Base-by-base conservation (phyloP, 1,140 invertebrate genomes). In the Drosophila truncata region DNA sequence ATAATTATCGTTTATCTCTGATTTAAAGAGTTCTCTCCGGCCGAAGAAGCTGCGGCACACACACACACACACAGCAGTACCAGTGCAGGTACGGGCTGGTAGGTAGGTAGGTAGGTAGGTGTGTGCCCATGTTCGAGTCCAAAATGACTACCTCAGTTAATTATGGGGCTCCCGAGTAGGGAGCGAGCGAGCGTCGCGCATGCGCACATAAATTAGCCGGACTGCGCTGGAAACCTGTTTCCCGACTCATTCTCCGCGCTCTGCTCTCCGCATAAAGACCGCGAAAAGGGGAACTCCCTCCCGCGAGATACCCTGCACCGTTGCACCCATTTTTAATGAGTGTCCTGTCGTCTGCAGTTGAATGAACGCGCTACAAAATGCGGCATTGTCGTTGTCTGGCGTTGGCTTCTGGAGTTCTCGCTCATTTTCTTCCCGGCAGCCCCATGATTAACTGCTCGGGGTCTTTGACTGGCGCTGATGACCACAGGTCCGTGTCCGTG, bases 1-100 rank as follows among this genome's bases (percentile, higher is more conserved):
- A 92, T 92, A 92, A 91, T 92, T 92, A 92, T 88, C 87, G 87
- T 91, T 92, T 92, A 92, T 92, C 87, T 92, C 84, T 92, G 84
- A 91, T 92, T 92, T 86, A 90, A 91, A 79, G 66, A 82, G 81
- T 64, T 61, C 63, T 79, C 78, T 73, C 69, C 33, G 25, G 66
- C 27, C 65, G 52, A 54, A 80, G 60, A 65, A 61, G 80, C 72
- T 78, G 82, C 74, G 81, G 74, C 18, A 42, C 18, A 37, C 13
- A 37, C 35, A 33, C 4, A 25, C 3, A 49, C 47, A 18, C 16
- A 29, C 16, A 18, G 23, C 46, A 5, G 23, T n/a, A 8, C 27
- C 46, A 5, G 23, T n/a, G 14, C 27, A 18, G 47, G 25, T 29
- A 50, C 16, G 16, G 46, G 20, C n/a, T 41, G n/a, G n/a, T n/a